A percentile compares a stretch with the other conserved stretches of the same genome.
Evolutionary conservation across 2,113 vertebrate species (phyloP).

Genomic region (Ranitomeya imitator): DNA sequence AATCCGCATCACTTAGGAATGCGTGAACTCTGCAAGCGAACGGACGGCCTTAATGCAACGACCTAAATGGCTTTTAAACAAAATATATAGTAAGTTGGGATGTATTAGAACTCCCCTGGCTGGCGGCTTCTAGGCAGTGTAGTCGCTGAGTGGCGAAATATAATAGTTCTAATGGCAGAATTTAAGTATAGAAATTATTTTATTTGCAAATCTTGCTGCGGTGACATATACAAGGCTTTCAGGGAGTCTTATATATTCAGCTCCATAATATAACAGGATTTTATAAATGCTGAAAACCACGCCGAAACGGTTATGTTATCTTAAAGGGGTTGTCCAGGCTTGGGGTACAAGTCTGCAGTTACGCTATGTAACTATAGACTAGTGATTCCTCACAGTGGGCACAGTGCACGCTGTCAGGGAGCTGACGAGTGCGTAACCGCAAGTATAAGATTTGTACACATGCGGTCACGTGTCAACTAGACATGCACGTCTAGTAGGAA

Average conservation of each 20-base stretch:
- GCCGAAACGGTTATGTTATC: no score
- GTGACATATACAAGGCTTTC: background rate
- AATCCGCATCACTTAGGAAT: slow-evolving; percentile 64
- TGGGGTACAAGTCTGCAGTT: background rate
- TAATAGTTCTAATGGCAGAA: slow-evolving; percentile 23
- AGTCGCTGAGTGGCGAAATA: slow-evolving; percentile 21
- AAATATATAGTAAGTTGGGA: slow-evolving; percentile 56
- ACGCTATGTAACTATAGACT: background rate
- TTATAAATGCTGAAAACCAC: no score
- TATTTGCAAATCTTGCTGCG: background rate
- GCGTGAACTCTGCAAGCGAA: slow-evolving; percentile 65
- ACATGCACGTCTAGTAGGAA: no score
- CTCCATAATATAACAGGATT: no score
- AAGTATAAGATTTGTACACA: no score
- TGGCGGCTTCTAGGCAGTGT: slow-evolving; percentile 38
- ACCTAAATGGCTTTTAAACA: slow-evolving; percentile 58
- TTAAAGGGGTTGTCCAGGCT: no score
- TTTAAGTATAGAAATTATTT: background rate
- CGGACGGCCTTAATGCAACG: slow-evolving; percentile 50
- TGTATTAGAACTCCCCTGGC: slow-evolving; percentile 43
- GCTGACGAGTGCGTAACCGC: no score
- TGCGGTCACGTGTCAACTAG: no score
- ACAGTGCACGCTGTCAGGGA: no score
- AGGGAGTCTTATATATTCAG: background rate
- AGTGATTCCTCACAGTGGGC: no score